A percentile compares a stretch with the other conserved stretches of the same genome.
phyloP scores from a whole-genome alignment of 2,113 vertebrate genomes.

The Mungos mungo region DNA sequence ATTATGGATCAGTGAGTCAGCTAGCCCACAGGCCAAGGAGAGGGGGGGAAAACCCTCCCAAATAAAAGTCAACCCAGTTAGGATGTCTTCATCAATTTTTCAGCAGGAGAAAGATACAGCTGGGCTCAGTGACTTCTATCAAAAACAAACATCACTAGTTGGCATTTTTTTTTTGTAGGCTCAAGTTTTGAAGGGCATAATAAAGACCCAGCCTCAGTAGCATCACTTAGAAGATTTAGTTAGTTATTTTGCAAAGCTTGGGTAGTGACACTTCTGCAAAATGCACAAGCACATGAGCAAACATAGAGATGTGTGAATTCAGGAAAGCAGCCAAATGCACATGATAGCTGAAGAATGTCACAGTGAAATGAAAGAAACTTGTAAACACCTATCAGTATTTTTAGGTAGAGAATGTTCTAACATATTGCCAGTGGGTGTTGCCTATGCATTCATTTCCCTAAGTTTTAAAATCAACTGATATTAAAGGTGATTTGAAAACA shows the following conservation, averaged over 20 bases:
- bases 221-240: constrained; percentile 10
- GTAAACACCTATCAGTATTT: constrained; percentile 68
- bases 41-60: neutral
- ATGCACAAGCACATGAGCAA: constrained; percentile 60
- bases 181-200: neutral
- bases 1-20: constrained; percentile 44
- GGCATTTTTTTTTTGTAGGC: neutral
- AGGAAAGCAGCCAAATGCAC: constrained; percentile 68
- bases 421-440: constrained; percentile 11
- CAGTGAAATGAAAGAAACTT: constrained; percentile 48
- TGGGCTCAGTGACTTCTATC: neutral
- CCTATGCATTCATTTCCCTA: neutral
- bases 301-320: constrained; percentile 64
- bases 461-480: constrained; percentile 46
- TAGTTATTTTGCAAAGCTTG: constrained; percentile 60
- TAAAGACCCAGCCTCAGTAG: neutral
- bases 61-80: constrained; percentile 57
- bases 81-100: constrained; percentile 73
- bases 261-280: constrained; percentile 58
- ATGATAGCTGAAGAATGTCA: constrained; percentile 70
- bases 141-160: neutral
- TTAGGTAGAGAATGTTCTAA: constrained; percentile 64
- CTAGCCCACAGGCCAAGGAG: constrained; percentile 42
- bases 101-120: constrained; percentile 29
- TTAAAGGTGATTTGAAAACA: constrained; percentile 65